Evolutionary conservation across 2,888 invertebrate genomes (phyloP).

Genomic region (Ectropis crepuscularia): DNA sequence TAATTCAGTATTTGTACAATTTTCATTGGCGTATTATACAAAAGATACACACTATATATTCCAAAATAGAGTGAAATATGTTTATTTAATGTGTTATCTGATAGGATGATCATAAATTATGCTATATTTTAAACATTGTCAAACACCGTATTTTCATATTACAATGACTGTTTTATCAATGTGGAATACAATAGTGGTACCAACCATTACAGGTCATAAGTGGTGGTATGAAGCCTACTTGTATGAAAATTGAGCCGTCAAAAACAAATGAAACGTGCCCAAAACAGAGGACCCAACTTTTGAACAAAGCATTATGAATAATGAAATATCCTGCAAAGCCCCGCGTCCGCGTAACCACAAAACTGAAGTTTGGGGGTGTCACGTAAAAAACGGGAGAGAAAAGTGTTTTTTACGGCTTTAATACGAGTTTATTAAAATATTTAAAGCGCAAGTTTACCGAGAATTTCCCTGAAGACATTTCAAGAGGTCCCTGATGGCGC

Average conservation of each 20-base stretch:
- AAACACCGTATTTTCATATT: too few relatives aligned
- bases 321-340: conserved; percentile 75
- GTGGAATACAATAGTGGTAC: too few relatives aligned
- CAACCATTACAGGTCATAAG: too few relatives aligned
- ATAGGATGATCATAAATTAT: too few relatives aligned
- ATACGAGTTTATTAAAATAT: conserved; percentile 84
- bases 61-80: too few relatives aligned
- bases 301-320: conserved; percentile 82
- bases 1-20: too few relatives aligned
- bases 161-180: too few relatives aligned
- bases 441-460: conserved; percentile 79
- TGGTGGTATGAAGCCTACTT: conserved; percentile 23
- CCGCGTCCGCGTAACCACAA: conserved; percentile 50
- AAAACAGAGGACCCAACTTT: conserved; percentile 66
- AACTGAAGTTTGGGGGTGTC: conserved; percentile 61
- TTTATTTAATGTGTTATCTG: too few relatives aligned
- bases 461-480: conserved; percentile 81
- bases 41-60: too few relatives aligned
- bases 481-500: conserved; percentile 70
- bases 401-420: conserved; percentile 83
- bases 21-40: too few relatives aligned
- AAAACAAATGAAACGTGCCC: conserved; percentile 68
- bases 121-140: too few relatives aligned
- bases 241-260: conserved; percentile 62
- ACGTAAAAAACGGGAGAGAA: conserved; percentile 75